Percentiles rank a stretch among this genome's conserved stretches.
Conservation (phyloP, 2,888 invertebrate species). For the Metallyticus violacea region DNA sequence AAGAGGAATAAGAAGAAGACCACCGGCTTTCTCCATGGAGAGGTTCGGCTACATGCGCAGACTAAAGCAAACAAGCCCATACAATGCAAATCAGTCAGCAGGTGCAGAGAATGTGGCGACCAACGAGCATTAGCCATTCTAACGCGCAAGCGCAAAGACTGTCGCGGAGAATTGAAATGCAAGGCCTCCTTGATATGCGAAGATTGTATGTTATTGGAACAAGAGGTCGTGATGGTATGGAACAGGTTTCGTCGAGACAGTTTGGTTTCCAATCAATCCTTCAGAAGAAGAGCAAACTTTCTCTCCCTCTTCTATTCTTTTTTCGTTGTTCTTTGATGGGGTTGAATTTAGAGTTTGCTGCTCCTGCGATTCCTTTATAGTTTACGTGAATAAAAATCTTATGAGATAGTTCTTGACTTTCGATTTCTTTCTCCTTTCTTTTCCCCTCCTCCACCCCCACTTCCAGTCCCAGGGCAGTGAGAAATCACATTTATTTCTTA, state of each 20-base stretch:
- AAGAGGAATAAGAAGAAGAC: not conserved
- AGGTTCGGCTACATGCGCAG: not conserved
- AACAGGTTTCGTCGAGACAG: not conserved
- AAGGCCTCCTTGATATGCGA: slow-evolving; percentile 13
- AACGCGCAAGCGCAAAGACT: not conserved
- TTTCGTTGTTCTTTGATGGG: not conserved
- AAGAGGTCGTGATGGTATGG: not conserved
- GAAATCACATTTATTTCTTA: slow-evolving; percentile 3
- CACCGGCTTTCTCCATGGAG: not conserved
- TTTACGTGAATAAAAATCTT: slow-evolving; percentile 11
- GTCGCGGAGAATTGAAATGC: not conserved
- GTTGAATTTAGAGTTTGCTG: slow-evolving; percentile 4
- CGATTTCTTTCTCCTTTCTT: not conserved
- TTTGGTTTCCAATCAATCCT: slow-evolving; percentile 15
- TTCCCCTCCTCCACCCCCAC: too few relatives aligned
- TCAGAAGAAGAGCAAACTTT: not conserved
- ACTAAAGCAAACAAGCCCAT: not conserved
- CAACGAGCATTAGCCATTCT: slow-evolving; percentile 2
- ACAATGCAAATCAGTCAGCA: slow-evolving; percentile 5
- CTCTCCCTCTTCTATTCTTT: not conserved
- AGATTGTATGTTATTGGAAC: slow-evolving; percentile 15
- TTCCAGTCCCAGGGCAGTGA: not conserved
- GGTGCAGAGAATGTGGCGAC: slow-evolving; percentile 11
- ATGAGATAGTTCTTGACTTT: not conserved
- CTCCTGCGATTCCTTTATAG: slow-evolving; percentile 4